Evolutionary conservation across 37 sponge, comb jelly and placozoan genomes (phyloP).

Genomic region (Beroe forskalii): DNA sequence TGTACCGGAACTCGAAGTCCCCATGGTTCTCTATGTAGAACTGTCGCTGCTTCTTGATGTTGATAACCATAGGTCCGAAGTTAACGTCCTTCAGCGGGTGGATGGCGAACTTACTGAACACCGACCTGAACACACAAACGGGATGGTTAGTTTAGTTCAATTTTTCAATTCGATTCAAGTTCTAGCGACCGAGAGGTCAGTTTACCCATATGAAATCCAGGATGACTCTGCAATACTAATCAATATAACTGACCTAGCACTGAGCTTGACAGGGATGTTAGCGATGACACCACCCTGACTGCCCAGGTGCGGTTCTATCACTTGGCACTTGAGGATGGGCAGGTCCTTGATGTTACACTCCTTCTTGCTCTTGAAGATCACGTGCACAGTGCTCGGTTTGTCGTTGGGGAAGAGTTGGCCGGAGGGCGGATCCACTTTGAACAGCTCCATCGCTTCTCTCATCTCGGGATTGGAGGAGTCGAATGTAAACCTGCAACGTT

Average conservation of each 20-base stretch:
- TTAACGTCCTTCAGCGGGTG: constrained; percentile 85
- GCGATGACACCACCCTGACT: constrained; percentile 93
- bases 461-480: constrained; percentile 41
- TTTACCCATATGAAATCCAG: not conserved
- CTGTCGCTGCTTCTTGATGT: constrained; percentile 68
- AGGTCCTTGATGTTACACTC: constrained; percentile 83
- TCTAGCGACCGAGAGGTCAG: not conserved
- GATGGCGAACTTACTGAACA: constrained; percentile 71
- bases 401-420: constrained; percentile 83
- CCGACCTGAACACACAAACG: not conserved
- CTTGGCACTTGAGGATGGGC: constrained; percentile 85
- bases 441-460: constrained; percentile 70
- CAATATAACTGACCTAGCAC: constrained; percentile 72
- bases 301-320: constrained; percentile 84
- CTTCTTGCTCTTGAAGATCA: constrained; percentile 75
- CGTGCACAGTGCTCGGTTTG: constrained; percentile 77
- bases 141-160: not conserved
- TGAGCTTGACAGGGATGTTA: constrained; percentile 84
- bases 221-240: no score
- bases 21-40: constrained; percentile 91
- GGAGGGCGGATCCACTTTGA: constrained; percentile 75
- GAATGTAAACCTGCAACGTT: constrained; percentile 39
- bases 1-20: constrained; percentile 95
- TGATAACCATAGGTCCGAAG: constrained; percentile 85
- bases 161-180: not conserved